Evolutionary conservation across 2,797 vertebrate genomes (phyloP).

Genomic region (Chaunax sp.): DNA sequence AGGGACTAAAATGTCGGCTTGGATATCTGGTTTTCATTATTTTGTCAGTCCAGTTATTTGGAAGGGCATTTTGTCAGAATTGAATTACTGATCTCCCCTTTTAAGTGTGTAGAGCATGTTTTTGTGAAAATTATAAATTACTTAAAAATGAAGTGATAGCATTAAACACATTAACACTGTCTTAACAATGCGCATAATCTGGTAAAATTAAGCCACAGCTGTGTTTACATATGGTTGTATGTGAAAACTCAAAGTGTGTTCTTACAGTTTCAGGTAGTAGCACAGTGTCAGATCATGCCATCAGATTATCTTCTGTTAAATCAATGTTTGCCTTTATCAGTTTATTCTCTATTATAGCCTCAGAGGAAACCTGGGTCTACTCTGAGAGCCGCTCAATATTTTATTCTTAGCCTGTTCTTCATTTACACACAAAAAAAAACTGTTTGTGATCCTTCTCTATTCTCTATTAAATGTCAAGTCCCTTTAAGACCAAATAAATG

Average conservation of each 20-base stretch:
- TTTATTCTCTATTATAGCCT: constrained; percentile 23
- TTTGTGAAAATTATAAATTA: constrained; percentile 11
- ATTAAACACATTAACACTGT: not conserved
- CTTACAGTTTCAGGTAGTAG: not conserved
- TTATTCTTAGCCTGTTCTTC: constrained; percentile 43
- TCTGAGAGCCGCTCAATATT: constrained; percentile 47
- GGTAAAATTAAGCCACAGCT: not conserved
- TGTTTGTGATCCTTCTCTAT: constrained; percentile 31
- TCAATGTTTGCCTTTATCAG: constrained; percentile 51
- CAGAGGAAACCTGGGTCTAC: constrained; percentile 18
- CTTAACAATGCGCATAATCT: not conserved
- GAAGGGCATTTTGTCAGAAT: not conserved
- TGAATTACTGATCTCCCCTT: not conserved
- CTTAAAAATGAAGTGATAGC: not conserved
- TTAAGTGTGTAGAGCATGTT: not conserved
- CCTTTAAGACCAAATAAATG: constrained; percentile 35
- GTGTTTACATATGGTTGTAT: constrained; percentile 1
- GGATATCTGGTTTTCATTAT: not conserved
- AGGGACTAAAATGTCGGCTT: not conserved
- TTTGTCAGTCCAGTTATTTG: too few relatives aligned
- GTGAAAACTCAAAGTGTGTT: not conserved
- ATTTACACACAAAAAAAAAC: constrained; percentile 34
- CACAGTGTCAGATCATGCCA: constrained; percentile 27
- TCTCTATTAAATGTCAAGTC: constrained; percentile 44
- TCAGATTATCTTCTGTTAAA: constrained; percentile 48